phyloP scores from a whole-genome alignment of 2,113 vertebrate genomes.

The Carassius carassius region DNA sequence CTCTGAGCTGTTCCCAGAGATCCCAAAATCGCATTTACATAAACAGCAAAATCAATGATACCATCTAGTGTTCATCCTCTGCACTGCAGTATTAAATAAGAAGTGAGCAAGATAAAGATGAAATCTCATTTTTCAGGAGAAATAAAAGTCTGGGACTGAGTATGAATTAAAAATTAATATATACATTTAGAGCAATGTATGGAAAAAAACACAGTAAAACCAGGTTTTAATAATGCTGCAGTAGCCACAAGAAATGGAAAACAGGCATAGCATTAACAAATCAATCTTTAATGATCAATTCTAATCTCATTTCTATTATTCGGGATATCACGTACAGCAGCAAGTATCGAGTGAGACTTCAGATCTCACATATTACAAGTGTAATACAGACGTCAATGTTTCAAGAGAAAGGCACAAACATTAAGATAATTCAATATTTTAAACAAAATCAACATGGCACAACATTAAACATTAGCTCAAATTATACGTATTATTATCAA shows the following conservation, averaged over 20 bases:
- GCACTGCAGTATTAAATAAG: neutral
- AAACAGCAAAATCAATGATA: neutral
- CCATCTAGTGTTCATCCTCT: conserved; percentile 40
- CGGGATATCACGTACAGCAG: conserved; percentile 42
- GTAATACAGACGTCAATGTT: conserved; percentile 37
- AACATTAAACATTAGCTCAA: conserved; percentile 41
- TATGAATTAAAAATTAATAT: neutral
- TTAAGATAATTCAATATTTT: conserved; percentile 36
- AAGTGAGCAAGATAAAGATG: no score
- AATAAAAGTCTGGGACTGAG: no score
- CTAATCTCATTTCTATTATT: conserved; percentile 35
- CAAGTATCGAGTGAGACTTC: conserved; percentile 36
- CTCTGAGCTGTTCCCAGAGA: neutral
- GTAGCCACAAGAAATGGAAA: conserved; percentile 10
- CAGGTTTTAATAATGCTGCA: conserved; percentile 33
- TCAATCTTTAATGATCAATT: conserved; percentile 45
- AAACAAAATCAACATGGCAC: conserved; percentile 31
- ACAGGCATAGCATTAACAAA: conserved; percentile 19
- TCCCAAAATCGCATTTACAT: neutral
- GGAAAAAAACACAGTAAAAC: neutral
- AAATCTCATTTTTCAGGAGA: no score
- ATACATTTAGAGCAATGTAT: neutral
- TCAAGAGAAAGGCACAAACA: conserved; percentile 53
- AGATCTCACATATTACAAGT: conserved; percentile 43
- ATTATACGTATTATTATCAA: conserved; percentile 14